Evolutionary conservation across 2,113 vertebrate species (phyloP).

Genomic region (Antigone vipio): DNA sequence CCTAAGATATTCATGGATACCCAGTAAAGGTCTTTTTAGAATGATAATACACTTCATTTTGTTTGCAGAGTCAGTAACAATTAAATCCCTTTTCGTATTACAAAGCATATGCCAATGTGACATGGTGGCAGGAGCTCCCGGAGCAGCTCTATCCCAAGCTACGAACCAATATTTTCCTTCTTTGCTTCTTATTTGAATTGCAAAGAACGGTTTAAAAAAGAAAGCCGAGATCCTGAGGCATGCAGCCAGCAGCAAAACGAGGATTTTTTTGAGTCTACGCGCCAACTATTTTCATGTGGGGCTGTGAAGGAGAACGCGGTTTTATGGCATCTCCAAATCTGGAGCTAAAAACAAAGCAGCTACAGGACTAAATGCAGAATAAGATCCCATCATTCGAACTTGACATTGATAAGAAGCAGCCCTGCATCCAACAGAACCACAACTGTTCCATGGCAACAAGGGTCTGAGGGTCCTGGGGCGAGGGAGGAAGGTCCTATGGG

Average conservation of each 20-base stretch:
- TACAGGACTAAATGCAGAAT: fast-evolving
- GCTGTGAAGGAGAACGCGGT: neutral
- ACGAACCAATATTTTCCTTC: neutral
- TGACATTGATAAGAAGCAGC: neutral
- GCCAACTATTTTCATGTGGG: neutral
- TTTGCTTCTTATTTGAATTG: neutral
- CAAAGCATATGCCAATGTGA: neutral
- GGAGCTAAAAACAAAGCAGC: neutral
- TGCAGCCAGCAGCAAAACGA: neutral
- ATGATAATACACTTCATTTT: neutral
- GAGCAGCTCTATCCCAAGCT: neutral
- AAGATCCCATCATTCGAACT: neutral
- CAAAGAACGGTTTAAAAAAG: neutral
- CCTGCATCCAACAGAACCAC: neutral
- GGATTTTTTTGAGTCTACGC: neutral
- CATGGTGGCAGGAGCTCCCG: neutral
- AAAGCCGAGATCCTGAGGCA: neutral
- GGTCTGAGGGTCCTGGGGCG: neutral
- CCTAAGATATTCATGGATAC: neutral
- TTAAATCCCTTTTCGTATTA: neutral
- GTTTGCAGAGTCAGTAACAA: neutral
- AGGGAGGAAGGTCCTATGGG: neutral
- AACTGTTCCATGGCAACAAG: neutral
- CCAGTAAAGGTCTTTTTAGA: neutral
- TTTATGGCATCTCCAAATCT: neutral